Conservation (phyloP, 2,888 invertebrate species). For the Diarsia mendica region DNA sequence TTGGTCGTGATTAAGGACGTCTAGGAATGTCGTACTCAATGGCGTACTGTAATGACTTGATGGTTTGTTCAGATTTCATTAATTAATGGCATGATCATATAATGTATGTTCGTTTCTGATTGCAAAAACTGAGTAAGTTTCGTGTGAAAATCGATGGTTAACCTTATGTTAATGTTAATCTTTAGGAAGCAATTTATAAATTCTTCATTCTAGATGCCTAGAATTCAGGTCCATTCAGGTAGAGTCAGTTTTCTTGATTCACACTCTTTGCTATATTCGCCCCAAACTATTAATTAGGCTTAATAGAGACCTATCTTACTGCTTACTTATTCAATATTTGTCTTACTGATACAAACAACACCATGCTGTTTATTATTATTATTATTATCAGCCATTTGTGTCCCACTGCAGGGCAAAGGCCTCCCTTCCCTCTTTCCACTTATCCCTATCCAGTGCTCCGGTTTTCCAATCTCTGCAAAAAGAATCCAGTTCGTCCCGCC, state of each 20-base stretch:
- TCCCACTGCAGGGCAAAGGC: too few relatives aligned
- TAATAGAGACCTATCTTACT: not conserved
- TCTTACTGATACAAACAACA: not conserved
- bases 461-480: too few relatives aligned
- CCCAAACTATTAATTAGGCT: not conserved
- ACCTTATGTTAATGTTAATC: not conserved
- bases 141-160: not conserved
- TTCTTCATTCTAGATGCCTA: not conserved
- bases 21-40: constrained; percentile 54
- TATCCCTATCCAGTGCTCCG: too few relatives aligned
- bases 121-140: not conserved
- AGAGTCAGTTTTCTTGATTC: too few relatives aligned
- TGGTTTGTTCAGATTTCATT: constrained; percentile 43
- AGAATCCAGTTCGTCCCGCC: too few relatives aligned
- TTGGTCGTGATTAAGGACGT: constrained; percentile 63
- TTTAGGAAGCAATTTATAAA: not conserved
- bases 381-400: too few relatives aligned
- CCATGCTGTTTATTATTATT: not conserved
- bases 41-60: constrained; percentile 22
- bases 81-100: not conserved
- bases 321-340: not conserved
- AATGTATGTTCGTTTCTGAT: not conserved
- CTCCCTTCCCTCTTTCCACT: too few relatives aligned
- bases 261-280: not conserved
- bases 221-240: not conserved